These are phyloP conservation scores for Erebia epiphron DNA, from an alignment of 2,888 invertebrate species.

Conservation along the genomic window DNA sequence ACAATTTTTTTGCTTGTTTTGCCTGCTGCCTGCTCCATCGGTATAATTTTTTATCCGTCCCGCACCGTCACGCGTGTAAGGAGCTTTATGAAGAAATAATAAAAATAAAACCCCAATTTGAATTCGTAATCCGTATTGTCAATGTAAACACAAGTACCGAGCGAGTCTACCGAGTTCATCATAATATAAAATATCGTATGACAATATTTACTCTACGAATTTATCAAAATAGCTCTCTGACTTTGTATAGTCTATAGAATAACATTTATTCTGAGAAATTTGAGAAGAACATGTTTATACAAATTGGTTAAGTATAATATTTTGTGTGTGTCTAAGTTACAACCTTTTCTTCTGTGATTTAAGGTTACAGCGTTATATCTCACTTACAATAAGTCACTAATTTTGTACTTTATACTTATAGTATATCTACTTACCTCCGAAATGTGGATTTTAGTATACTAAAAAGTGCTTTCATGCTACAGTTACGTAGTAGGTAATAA, in stretches of 20 bases:
- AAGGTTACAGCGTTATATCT: too few relatives aligned
- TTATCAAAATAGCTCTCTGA: constrained; percentile 7
- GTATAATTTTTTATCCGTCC: not conserved
- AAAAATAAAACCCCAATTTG: constrained; percentile 1
- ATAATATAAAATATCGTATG: constrained; percentile 11
- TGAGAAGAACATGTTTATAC: constrained; percentile 8
- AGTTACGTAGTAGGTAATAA: too few relatives aligned
- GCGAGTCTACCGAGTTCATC: not conserved
- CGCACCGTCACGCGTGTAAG: not conserved
- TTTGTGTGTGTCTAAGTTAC: not conserved
- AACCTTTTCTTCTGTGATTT: not conserved
- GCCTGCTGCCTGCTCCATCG: too few relatives aligned
- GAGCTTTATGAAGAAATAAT: not conserved
- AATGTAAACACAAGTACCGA: constrained; percentile 16
- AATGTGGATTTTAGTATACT: too few relatives aligned
- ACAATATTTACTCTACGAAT: constrained; percentile 16
- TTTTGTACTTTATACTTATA: too few relatives aligned
- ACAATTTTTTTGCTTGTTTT: too few relatives aligned
- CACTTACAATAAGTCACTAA: too few relatives aligned
- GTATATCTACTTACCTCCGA: too few relatives aligned
- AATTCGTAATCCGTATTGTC: constrained; percentile 18
- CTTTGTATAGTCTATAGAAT: not conserved
- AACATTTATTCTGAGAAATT: constrained; percentile 1
- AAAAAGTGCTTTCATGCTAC: too few relatives aligned
- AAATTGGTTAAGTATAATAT: not conserved